phyloP scores from a whole-genome alignment of 1,140 invertebrate species.

The Mactra quadrangularis region DNA sequence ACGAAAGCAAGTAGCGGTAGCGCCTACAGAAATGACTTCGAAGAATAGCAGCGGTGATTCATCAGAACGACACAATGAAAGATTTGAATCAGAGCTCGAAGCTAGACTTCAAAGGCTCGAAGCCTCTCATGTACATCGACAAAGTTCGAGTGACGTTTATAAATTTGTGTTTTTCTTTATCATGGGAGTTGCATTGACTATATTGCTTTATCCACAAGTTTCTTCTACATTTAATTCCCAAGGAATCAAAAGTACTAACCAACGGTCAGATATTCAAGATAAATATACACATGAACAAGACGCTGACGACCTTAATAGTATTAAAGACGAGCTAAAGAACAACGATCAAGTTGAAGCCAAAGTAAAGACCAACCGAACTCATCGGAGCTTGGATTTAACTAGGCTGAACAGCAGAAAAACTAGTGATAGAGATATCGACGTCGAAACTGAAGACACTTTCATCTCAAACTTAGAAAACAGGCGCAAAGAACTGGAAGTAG shows the following conservation, averaged over 20 bases:
- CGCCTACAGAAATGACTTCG: no score
- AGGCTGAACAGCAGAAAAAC: no score
- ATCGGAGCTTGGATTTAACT: no score
- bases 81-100: constrained; percentile 1
- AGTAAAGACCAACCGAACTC: not conserved
- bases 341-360: not conserved
- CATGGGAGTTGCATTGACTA: constrained; percentile 42
- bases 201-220: constrained; percentile 35
- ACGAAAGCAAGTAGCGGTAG: constrained; percentile 8
- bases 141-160: constrained; percentile 21
- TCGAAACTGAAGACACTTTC: not conserved
- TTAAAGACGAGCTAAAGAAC: not conserved
- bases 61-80: no score
- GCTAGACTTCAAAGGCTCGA: constrained; percentile 27
- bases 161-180: constrained; percentile 56
- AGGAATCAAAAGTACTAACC: not conserved
- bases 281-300: not conserved
- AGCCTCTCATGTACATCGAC: not conserved
- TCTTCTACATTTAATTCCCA: constrained; percentile 2
- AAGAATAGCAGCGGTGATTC: no score
- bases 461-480: not conserved
- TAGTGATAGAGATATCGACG: no score
- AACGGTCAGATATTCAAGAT: not conserved
- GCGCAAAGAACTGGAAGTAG: not conserved
- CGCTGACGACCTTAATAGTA: not conserved